phyloP scores from a whole-genome alignment of 35 echinoderm and acorn worm genomes.

The Apostichopus parvimensis region DNA sequence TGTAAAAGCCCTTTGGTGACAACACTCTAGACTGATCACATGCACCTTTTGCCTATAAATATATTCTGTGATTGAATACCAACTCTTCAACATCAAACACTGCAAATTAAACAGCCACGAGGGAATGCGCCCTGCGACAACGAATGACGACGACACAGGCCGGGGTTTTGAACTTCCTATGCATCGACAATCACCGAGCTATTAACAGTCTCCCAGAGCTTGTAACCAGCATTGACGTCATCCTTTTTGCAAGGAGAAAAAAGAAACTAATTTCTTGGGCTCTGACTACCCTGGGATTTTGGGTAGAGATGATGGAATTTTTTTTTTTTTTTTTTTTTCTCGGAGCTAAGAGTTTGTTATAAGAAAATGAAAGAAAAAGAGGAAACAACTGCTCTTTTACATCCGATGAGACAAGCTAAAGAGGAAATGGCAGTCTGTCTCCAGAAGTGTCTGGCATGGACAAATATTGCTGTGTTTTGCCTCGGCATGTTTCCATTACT shows the following conservation, averaged over 20 bases:
- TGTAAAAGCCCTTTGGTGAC: conserved; percentile 5
- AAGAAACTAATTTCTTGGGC: neutral
- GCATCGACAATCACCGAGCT: conserved; percentile 33
- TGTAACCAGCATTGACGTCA: conserved; percentile 36
- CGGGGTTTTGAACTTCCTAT: neutral
- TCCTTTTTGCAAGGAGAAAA: neutral
- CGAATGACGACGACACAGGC: conserved; percentile 15
- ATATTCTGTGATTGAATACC: conserved; percentile 44
- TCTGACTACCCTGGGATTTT: conserved; percentile 12
- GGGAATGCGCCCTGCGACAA: neutral
- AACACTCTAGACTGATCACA: conserved; percentile 18
- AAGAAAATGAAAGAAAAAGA: neutral
- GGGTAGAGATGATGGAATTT: conserved; percentile 10
- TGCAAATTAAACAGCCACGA: conserved; percentile 50
- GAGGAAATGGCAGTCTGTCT: neutral
- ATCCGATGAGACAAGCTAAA: neutral
- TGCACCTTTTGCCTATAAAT: conserved; percentile 41
- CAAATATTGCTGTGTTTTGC: too few relatives aligned
- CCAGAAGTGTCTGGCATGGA: too few relatives aligned
- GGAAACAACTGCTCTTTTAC: neutral
- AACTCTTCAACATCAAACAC: conserved; percentile 45
- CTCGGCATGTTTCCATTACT: too few relatives aligned
- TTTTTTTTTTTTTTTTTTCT: neutral
- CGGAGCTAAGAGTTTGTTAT: neutral
- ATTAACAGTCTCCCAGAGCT: conserved; percentile 23